Evolutionary conservation across 2,888 invertebrate species (phyloP), one percentile per base, ranked within the genome.

Genomic region (Pristionchus entomophagus): DNA sequence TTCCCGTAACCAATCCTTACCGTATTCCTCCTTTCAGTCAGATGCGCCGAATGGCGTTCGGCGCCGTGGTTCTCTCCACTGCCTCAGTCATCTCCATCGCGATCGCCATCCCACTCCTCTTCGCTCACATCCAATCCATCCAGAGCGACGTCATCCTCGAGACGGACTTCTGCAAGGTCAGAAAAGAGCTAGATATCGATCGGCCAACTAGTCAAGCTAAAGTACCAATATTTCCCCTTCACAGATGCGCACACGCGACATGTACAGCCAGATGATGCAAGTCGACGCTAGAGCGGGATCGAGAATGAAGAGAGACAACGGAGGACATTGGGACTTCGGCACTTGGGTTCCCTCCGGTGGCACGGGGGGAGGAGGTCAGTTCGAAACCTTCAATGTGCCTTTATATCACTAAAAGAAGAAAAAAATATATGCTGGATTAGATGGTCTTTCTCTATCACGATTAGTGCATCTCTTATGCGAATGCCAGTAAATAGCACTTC

Each of bases 91-190:
- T 92, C 83, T 88, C 90, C 6, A 89, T 93, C n/a, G 89, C 92
- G 59, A 86, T 93, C 51, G 90, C 92, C 12, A 88, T 93, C 49
- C 93, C 93, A 35, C 86, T 93, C 84, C 89, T 93, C 32, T 93
- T 93, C 89, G 91, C 86, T 86, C 92, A 93, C 86, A 91, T 92
- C 19, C 92, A 92, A 87, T 88, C 87, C 53, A 89, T 93, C 69
- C 93, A 93, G 87, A 89, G 89, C 78, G 93, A 93, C 53, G 88
- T 93, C 87, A 87, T 89, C n/a, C 87, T 88, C 65, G 93, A 93
- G 86, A 91, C 92, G 38, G 91, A 92, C 85, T 92, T 91, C 88
- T 93, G 93, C 89, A 92, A 92, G 89, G 90, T 89, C n/a, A 82
- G 41, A 32, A 65, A 26, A 53, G 26, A n/a, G n/a, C 26, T 32